phyloP scores from a whole-genome alignment of 2,888 invertebrate genomes.

The Eutolmus rufibarbis region DNA sequence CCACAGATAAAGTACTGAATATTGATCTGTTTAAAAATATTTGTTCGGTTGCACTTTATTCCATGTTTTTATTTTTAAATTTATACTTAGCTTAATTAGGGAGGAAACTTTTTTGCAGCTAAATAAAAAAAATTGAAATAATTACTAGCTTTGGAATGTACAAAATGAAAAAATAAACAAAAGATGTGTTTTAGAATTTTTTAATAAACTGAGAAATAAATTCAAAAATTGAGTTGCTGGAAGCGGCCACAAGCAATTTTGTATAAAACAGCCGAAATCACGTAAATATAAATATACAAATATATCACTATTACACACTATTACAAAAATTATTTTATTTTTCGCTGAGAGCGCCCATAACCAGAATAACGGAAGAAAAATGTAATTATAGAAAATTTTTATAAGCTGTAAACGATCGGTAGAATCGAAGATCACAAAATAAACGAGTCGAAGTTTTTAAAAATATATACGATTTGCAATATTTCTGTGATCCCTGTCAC shows the following conservation, averaged over 20 bases:
- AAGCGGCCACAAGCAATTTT: constrained; percentile 10
- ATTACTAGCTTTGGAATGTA: neutral
- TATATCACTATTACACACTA: constrained; percentile 8
- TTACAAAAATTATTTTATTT: constrained; percentile 22
- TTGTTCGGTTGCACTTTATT: neutral
- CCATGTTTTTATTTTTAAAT: neutral
- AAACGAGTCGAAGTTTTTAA: neutral
- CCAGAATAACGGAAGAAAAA: constrained; percentile 11
- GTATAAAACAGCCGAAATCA: constrained; percentile 12
- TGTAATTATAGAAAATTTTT: neutral
- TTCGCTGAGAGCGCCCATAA: constrained; percentile 25
- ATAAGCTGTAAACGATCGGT: neutral
- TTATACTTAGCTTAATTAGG: neutral
- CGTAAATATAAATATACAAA: constrained; percentile 2
- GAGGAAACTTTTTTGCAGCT: neutral
- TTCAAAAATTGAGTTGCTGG: neutral
- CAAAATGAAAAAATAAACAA: neutral
- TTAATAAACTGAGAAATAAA: constrained; percentile 28
- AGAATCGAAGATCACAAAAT: constrained; percentile 4
- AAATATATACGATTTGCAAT: neutral
- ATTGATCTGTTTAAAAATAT: neutral
- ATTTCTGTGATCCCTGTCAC: neutral
- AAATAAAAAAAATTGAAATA: neutral
- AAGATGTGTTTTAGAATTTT: neutral
- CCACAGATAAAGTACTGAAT: neutral